Evolutionary conservation across 2,888 invertebrate species (phyloP), one percentile per base, ranked within the genome.

Genomic region (Oxycera nigricornis): DNA sequence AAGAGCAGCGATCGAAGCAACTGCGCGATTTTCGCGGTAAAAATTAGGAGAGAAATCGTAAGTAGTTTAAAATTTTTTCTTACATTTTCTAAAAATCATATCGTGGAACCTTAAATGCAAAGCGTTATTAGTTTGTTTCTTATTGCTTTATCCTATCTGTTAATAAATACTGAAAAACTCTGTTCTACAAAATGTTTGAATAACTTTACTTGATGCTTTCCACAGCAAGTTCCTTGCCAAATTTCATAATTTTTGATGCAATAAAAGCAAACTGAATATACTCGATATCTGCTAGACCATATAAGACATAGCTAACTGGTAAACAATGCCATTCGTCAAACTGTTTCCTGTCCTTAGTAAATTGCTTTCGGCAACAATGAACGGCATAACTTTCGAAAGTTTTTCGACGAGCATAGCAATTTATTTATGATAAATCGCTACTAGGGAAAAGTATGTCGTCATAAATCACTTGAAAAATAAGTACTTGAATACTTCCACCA

Each of bases 341-440:
- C 6, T 55, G 55, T 55, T 55, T 65, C 11, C 61, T 39, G 39
- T 39, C 14, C 20, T 41, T 65, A 20, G 9, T 39, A 22, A 22
- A 22, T 35, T 65, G 24, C 30, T n/a, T 20, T n/a, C 30, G 9
- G 39, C 20, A 39, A 41, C n/a, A 22, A 41, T 20, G 31, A 39
- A 39, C 24, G n/a, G 26, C 65, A 65, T 17, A 65, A 65, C 30
- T 65, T 65, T 65, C 14, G 17, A 14, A 35, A 9, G 39, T 39
- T 22, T 65, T 39, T 26, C 39, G 39, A 22, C 26, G 24, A 14
- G 26, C 52, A 70, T 24, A 70, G 55, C 70, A 55, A 52, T 70
- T 70, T 70, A 52, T 70, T 35, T 52, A 70, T 52, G 70, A 70
- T 70, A 55, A 70, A 52, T 70, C 55, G 52, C 35, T 70, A 26